Evolutionary conservation across 2,888 invertebrate species (phyloP).

Genomic region (Drosophila multiciliata): DNA sequence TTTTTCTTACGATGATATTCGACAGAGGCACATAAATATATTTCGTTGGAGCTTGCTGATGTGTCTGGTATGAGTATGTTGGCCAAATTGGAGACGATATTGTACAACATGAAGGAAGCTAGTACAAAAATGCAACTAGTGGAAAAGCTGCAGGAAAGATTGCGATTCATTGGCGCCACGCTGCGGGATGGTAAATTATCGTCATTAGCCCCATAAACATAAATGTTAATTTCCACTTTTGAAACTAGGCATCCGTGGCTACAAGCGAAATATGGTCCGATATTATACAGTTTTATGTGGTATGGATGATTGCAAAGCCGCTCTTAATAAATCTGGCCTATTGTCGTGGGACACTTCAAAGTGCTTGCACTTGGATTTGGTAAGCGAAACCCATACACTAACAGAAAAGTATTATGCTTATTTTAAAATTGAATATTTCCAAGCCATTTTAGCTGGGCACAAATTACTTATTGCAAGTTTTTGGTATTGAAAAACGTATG

Average conservation of each 20-base stretch:
- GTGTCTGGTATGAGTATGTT: slow-evolving; percentile 92
- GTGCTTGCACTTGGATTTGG: slow-evolving; percentile 20
- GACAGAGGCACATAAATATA: slow-evolving; percentile 86
- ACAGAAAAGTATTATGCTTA: neutral
- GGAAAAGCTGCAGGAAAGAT: slow-evolving; percentile 87
- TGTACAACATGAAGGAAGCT: slow-evolving; percentile 88
- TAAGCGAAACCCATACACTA: neutral
- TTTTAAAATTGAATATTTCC: neutral
- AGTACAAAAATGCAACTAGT: slow-evolving; percentile 88
- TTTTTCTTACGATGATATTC: neutral
- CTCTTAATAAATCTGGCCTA: too few relatives aligned
- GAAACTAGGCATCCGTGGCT: slow-evolving; percentile 85
- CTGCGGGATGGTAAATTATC: slow-evolving; percentile 88
- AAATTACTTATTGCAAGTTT: neutral
- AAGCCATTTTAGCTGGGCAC: neutral
- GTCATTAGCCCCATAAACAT: neutral
- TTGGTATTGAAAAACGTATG: neutral
- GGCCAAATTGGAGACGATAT: slow-evolving; percentile 90
- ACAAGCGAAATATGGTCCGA: slow-evolving; percentile 87
- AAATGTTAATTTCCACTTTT: neutral
- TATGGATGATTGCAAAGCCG: neutral
- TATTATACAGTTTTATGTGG: neutral
- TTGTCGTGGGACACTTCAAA: slow-evolving; percentile 83
- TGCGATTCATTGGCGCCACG: slow-evolving; percentile 89
- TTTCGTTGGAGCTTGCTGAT: slow-evolving; percentile 89